A percentile compares a stretch with the other conserved stretches of the same genome.
Conservation (phyloP, 2,888 invertebrate species). For the Amphipyra berbera region DNA sequence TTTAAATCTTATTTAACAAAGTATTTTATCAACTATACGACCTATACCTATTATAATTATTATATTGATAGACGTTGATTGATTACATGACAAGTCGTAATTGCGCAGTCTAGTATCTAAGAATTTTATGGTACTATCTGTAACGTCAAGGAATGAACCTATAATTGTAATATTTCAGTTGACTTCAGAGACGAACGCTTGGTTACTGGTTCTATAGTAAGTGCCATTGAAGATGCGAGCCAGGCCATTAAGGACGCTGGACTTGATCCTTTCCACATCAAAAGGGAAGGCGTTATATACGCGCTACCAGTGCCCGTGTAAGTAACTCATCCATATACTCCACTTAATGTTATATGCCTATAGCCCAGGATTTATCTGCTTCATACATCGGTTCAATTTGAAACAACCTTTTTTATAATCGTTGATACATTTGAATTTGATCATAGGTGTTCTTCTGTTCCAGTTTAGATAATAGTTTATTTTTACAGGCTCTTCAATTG, state of each 20-base stretch:
- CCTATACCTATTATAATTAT: too few relatives aligned
- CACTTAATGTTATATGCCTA: too few relatives aligned
- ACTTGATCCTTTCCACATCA: slow-evolving; percentile 69
- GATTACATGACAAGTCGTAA: neutral
- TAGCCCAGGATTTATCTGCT: too few relatives aligned
- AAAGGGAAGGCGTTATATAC: slow-evolving; percentile 29
- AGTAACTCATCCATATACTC: neutral
- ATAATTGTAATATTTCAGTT: slow-evolving; percentile 15
- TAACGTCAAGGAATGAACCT: too few relatives aligned
- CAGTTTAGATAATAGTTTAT: neutral
- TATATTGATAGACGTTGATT: neutral
- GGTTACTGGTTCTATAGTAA: slow-evolving; percentile 61
- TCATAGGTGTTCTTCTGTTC: too few relatives aligned
- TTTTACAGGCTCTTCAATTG: slow-evolving; percentile 66
- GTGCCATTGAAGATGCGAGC: slow-evolving; percentile 62
- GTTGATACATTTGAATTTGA: too few relatives aligned
- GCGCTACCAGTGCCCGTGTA: slow-evolving; percentile 72
- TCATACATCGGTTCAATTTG: too few relatives aligned
- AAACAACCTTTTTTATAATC: too few relatives aligned
- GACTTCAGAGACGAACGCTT: slow-evolving; percentile 54
- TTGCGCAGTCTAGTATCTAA: too few relatives aligned
- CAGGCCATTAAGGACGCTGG: slow-evolving; percentile 68
- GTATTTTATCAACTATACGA: too few relatives aligned
- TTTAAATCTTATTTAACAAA: too few relatives aligned
- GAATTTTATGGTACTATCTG: too few relatives aligned